Evolutionary conservation across 2,797 vertebrate species (phyloP), one percentile per base, ranked within the genome.

Genomic region (Geotrypetes seraphini): DNA sequence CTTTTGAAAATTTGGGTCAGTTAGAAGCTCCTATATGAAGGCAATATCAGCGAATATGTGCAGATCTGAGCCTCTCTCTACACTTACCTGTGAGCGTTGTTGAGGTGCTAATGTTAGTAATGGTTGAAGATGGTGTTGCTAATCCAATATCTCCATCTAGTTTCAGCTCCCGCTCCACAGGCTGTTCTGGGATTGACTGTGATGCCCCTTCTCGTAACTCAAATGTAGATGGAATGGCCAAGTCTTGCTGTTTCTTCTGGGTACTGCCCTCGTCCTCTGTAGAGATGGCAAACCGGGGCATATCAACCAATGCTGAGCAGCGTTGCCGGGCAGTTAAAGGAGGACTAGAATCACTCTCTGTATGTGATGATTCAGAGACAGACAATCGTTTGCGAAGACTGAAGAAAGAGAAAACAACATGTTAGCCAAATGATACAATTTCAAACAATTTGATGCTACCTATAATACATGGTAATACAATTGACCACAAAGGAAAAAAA

Each of bases 281-380:
- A 2, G 87, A 86, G 55, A 93, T 87, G 26, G 93, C 84, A 15
- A 94, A 93, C 16, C 84, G 89, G 0, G 90, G 88, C 79, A 86
- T 87, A 48, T 98, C 94, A 0, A 93, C 85, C 22, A 95, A 85
- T 18, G 89, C 91, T 0, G 95, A 96, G 60, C 91, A 92, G 69
- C 87, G 90, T 0, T 89, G 75, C 1, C 95, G 84, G 12, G 91
- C 90, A 0, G 92, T 93, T 43, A 97, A 75, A 0, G 95, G 95
- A 0, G 95, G 95, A 47, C 91, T 95, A 29, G 92, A 97, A 73
- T 98, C 95, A 3, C 94, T 97, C 75, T 98, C 95, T 0, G 94
- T 98, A 80, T 96, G 92, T 3, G 93, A 97, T 1, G 95, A 98
- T 63, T 98, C 95, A 0, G 94, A 97, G 28, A 92, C 84, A 0